A percentile compares a stretch with the other conserved stretches of the same genome.
These are phyloP conservation scores for Sprattus sprattus DNA, from an alignment of 2,113 vertebrate species.

Conservation along the genomic window DNA sequence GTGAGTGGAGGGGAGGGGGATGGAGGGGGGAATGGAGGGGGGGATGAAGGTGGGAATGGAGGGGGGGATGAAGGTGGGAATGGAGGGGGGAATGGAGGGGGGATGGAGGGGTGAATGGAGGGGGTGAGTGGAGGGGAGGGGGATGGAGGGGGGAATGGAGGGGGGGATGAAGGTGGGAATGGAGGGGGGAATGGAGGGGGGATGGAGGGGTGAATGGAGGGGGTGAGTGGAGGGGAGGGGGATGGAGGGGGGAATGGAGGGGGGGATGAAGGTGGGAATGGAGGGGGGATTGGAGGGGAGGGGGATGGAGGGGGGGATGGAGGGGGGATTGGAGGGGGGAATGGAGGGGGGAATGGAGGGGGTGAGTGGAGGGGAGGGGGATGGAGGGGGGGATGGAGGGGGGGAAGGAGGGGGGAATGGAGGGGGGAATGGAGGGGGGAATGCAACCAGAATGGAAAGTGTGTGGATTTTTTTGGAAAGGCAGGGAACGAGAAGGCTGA, in stretches of 20 bases:
- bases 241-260: background rate
- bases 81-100: slow-evolving; percentile 28
- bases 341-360: background rate
- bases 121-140: too few relatives aligned
- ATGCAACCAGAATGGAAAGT: background rate
- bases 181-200: slow-evolving; percentile 33
- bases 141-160: background rate
- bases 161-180: too few relatives aligned
- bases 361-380: too few relatives aligned
- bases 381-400: slow-evolving; percentile 32
- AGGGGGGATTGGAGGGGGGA: slow-evolving; percentile 18
- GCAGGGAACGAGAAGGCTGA: slow-evolving; percentile 14
- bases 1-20: background rate
- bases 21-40: background rate
- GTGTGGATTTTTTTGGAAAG: background rate
- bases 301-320: slow-evolving; percentile 19
- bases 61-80: slow-evolving; percentile 33
- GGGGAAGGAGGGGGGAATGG: background rate
- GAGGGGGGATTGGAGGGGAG: slow-evolving; percentile 35
- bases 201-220: background rate
- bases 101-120: background rate
- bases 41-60: too few relatives aligned
- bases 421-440: background rate
- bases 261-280: too few relatives aligned
- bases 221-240: too few relatives aligned